Percentiles rank a stretch among this genome's conserved stretches.
These are phyloP conservation scores for Drosophila navojoa DNA, from an alignment of 1,140 invertebrate species.

Conservation along the genomic window DNA sequence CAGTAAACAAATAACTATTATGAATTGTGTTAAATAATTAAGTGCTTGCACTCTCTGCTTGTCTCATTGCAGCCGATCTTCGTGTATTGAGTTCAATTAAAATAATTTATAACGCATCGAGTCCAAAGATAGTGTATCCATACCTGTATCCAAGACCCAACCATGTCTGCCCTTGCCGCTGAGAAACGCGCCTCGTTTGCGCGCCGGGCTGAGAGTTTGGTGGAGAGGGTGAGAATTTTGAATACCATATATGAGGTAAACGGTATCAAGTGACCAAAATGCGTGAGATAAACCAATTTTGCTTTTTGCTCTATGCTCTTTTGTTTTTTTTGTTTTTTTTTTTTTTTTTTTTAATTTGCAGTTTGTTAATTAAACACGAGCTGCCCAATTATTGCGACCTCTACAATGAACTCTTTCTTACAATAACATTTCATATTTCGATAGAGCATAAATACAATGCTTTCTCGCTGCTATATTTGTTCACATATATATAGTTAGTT, in stretches of 20 bases:
- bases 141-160: slow-evolving; percentile 1
- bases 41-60: not conserved
- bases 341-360: slow-evolving; percentile 55
- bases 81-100: slow-evolving; percentile 1
- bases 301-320: slow-evolving; percentile 34
- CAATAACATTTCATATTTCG: too few species aligned
- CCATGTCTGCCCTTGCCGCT: slow-evolving; percentile 58
- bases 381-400: not conserved
- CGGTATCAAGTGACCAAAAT: slow-evolving; percentile 82
- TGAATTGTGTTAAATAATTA: not conserved
- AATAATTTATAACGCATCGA: slow-evolving; percentile 1
- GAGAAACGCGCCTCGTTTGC: slow-evolving; percentile 80
- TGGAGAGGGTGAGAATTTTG: slow-evolving; percentile 84
- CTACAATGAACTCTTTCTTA: too few species aligned
- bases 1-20: slow-evolving; percentile 1
- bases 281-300: slow-evolving; percentile 74
- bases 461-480: not conserved
- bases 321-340: too few species aligned
- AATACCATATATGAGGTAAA: slow-evolving; percentile 83
- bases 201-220: slow-evolving; percentile 79
- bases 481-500: not conserved
- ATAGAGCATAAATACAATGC: not conserved
- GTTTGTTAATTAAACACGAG: slow-evolving; percentile 20
- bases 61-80: slow-evolving; percentile 43
- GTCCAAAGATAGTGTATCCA: slow-evolving; percentile 9